Percentiles rank a stretch among this genome's conserved stretches.
phyloP scores from a whole-genome alignment of 2,888 invertebrate genomes.

The Omphaloscelis lunosa region DNA sequence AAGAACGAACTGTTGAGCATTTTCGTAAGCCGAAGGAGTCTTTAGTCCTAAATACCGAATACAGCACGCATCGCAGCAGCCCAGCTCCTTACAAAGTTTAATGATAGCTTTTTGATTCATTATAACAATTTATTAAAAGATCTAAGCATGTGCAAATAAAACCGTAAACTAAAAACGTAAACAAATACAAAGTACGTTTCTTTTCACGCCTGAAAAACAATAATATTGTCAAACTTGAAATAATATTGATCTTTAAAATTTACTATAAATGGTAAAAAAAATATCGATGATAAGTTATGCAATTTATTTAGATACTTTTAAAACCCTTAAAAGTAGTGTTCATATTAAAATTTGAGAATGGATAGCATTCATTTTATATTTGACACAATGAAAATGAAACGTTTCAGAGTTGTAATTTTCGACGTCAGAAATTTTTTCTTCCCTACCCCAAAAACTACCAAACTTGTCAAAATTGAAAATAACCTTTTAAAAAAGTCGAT shows the following conservation, averaged over 20 bases:
- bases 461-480: no score
- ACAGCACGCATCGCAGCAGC: slow-evolving; percentile 93
- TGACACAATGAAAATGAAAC: not conserved
- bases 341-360: not conserved
- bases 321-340: not conserved
- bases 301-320: no score
- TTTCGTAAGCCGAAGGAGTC: slow-evolving; percentile 89
- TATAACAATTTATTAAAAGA: not conserved
- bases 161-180: slow-evolving; percentile 15
- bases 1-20: slow-evolving; percentile 84
- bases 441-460: no score
- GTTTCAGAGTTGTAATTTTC: not conserved
- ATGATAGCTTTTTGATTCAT: slow-evolving; percentile 89
- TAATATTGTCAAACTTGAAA: not conserved
- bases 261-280: no score
- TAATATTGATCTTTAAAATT: not conserved
- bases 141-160: not conserved
- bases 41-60: slow-evolving; percentile 92
- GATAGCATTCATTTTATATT: not conserved
- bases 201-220: not conserved
- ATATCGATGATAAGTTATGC: not conserved
- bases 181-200: slow-evolving; percentile 31
- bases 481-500: no score
- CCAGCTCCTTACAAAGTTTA: slow-evolving; percentile 87
- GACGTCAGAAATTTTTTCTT: no score